Percentiles rank a stretch among this genome's conserved stretches.
phyloP scores from a whole-genome alignment of 2,888 invertebrate species.

The Minunthozetes semirufus region DNA sequence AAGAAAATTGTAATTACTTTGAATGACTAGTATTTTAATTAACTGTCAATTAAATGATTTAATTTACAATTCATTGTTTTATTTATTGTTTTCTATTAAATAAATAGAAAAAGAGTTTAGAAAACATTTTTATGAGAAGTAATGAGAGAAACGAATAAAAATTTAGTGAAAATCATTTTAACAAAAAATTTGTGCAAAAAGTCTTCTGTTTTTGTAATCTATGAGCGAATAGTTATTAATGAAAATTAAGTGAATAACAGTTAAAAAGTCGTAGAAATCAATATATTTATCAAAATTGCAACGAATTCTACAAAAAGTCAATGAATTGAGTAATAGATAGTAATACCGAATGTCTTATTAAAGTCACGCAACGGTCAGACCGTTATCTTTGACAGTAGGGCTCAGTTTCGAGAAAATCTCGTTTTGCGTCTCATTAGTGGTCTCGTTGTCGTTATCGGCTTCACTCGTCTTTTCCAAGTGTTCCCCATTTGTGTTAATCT shows the following conservation, averaged over 20 bases:
- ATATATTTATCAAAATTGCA: neutral
- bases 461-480: neutral
- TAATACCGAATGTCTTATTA: neutral
- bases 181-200: neutral
- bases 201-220: neutral
- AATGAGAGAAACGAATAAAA: neutral
- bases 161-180: neutral
- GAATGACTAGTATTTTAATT: constrained; percentile 6
- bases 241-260: neutral
- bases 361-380: constrained; percentile 11
- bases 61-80: neutral
- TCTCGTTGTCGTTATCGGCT: constrained; percentile 37
- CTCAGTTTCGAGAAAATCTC: constrained; percentile 8
- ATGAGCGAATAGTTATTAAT: neutral
- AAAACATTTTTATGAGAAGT: neutral
- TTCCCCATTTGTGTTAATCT: constrained; percentile 34
- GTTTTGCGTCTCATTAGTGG: neutral
- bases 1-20: constrained; percentile 12
- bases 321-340: neutral
- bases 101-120: neutral
- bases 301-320: neutral
- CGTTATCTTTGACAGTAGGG: neutral
- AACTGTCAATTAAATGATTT: neutral
- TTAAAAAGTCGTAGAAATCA: neutral
- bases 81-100: neutral